Conservation (phyloP, 1,140 invertebrate species). For the Drosophila orena region DNA sequence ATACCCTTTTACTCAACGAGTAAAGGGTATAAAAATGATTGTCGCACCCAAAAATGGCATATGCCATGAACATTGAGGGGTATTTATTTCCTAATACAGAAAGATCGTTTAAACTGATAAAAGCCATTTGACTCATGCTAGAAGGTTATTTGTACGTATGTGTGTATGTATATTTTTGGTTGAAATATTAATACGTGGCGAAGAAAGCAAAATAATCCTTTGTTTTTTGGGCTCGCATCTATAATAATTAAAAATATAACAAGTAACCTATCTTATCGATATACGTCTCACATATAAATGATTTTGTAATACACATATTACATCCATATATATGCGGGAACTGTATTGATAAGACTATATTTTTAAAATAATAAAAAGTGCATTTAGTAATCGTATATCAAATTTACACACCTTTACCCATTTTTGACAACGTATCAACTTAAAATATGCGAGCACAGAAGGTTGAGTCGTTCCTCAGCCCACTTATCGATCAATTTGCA, state of each 20-base stretch:
- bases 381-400: constrained; percentile 62
- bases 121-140: too few species aligned
- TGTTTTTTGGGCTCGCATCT: constrained; percentile 38
- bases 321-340: constrained; percentile 17
- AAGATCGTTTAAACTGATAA: too few species aligned
- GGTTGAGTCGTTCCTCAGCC: constrained; percentile 97
- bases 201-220: background rate
- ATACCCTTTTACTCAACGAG: too few species aligned
- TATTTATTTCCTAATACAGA: too few species aligned
- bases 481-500: constrained; percentile 96
- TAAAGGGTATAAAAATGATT: too few species aligned
- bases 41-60: too few species aligned
- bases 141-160: too few species aligned
- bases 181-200: too few species aligned
- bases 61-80: too few species aligned
- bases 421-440: constrained; percentile 81
- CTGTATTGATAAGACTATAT: constrained; percentile 17
- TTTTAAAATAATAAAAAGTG: constrained; percentile 3
- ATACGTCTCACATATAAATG: constrained; percentile 12
- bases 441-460: constrained; percentile 88
- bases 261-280: constrained; percentile 1
- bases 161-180: too few species aligned
- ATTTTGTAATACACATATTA: constrained; percentile 9
- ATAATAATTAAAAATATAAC: constrained; percentile 3
- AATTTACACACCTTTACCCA: constrained; percentile 79